Evolutionary conservation across 2,797 vertebrate genomes (phyloP).

Genomic region (Coregonus sp.): DNA sequence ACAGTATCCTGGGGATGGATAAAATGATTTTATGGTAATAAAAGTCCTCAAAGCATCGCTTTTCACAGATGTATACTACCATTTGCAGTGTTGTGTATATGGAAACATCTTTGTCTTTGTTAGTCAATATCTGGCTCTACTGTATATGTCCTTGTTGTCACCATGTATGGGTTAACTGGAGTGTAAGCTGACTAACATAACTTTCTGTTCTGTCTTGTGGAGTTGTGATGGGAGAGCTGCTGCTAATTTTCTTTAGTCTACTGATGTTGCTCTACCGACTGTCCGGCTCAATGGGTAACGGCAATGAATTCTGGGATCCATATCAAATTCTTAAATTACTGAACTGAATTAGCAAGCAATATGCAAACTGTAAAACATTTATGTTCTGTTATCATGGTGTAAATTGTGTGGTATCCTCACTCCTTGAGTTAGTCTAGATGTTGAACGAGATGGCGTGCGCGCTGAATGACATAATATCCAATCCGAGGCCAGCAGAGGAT

Average conservation of each 20-base stretch:
- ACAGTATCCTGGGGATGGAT: background rate
- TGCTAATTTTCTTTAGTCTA: background rate
- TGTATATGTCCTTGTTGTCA: constrained; percentile 8
- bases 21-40: background rate
- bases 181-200: constrained; percentile 36
- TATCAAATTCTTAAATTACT: background rate
- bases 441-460: background rate
- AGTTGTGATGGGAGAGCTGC: background rate
- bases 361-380: background rate
- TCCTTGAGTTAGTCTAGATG: background rate
- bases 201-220: background rate
- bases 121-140: constrained; percentile 6
- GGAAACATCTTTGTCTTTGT: background rate
- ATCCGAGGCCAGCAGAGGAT: constrained; percentile 4
- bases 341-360: background rate
- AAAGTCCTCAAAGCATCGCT: constrained; percentile 1
- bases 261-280: background rate
- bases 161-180: background rate
- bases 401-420: background rate
- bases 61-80: constrained; percentile 9
- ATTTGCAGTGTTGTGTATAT: constrained; percentile 9
- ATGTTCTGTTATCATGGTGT: background rate
- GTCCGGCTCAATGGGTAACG: background rate
- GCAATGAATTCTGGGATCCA: background rate
- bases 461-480: background rate